phyloP scores from a whole-genome alignment of 2,888 invertebrate genomes.

The Dolichopus griseipennis region DNA sequence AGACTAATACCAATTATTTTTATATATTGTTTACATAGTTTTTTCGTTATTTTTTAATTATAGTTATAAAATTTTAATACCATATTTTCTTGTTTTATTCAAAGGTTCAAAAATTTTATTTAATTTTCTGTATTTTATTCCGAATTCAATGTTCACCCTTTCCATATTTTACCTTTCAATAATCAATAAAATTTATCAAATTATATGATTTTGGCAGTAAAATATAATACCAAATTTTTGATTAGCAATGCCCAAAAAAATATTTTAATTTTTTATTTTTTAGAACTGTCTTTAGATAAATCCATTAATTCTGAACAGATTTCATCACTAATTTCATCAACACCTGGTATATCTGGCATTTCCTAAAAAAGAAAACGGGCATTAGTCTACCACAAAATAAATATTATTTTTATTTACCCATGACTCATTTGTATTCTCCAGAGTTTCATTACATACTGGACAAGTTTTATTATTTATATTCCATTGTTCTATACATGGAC shows the following conservation, averaged over 20 bases:
- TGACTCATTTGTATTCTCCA: conserved; percentile 55
- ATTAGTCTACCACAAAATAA: not conserved
- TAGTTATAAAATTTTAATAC: no score
- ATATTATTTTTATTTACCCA: conserved; percentile 43
- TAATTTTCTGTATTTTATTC: no score
- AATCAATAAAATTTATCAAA: no score
- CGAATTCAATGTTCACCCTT: no score
- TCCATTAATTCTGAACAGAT: conserved; percentile 40
- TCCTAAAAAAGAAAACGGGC: not conserved
- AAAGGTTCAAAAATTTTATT: no score
- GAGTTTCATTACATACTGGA: conserved; percentile 56
- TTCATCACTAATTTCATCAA: conserved; percentile 50
- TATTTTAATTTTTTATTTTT: no score
- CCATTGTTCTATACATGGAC: conserved; percentile 65
- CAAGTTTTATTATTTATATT: conserved; percentile 60
- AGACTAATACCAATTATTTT: no score
- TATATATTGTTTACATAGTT: no score
- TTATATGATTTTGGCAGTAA: not conserved
- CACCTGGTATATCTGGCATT: conserved; percentile 53
- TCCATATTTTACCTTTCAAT: no score
- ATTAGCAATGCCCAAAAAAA: not conserved
- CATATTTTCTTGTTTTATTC: no score
- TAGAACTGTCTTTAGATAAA: conserved; percentile 24
- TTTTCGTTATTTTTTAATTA: no score
- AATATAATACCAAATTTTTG: not conserved